These are phyloP conservation scores for Peromyscus maniculatus DNA, from an alignment of 2,113 vertebrate genomes.

Conservation along the genomic window DNA sequence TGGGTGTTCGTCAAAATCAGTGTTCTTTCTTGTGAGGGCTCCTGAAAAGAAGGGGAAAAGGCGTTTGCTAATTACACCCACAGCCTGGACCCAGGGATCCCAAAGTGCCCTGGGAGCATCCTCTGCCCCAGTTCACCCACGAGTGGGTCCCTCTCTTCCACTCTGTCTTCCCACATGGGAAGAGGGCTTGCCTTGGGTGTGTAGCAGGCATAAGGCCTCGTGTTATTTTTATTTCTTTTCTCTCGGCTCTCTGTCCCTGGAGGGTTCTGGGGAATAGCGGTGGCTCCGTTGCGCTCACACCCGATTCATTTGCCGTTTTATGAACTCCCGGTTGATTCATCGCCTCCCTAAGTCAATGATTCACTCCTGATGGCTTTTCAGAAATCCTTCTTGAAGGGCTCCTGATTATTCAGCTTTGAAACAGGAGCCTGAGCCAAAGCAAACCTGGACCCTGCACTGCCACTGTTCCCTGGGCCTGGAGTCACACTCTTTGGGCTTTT, in stretches of 20 bases:
- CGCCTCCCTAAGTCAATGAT: slow-evolving; percentile 77
- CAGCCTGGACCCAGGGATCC: neutral
- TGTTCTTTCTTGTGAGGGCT: slow-evolving; percentile 79
- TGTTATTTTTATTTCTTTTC: slow-evolving; percentile 81
- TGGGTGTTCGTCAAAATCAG: slow-evolving; percentile 82
- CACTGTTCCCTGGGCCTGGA: neutral
- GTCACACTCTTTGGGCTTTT: neutral
- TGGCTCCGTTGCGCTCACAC: slow-evolving; percentile 73
- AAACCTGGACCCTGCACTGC: slow-evolving; percentile 1
- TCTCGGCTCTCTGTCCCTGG: slow-evolving; percentile 68
- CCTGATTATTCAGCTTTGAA: slow-evolving; percentile 76
- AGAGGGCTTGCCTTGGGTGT: slow-evolving; percentile 71
- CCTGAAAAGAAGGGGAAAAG: slow-evolving; percentile 81
- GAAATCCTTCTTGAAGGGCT: slow-evolving; percentile 77
- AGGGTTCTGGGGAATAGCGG: slow-evolving; percentile 69
- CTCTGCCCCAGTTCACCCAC: slow-evolving; percentile 24
- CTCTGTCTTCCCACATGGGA: slow-evolving; percentile 57
- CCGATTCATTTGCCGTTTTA: slow-evolving; percentile 77
- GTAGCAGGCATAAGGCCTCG: slow-evolving; percentile 72
- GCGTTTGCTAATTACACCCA: slow-evolving; percentile 59
- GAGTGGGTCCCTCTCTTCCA: slow-evolving; percentile 32
- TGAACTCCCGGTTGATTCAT: slow-evolving; percentile 77
- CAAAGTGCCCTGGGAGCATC: neutral
- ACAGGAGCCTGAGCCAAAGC: slow-evolving; percentile 28
- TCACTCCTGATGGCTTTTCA: slow-evolving; percentile 71